phyloP scores from a whole-genome alignment of 2,797 vertebrate species.

The Platyrinchus mystaceus region DNA sequence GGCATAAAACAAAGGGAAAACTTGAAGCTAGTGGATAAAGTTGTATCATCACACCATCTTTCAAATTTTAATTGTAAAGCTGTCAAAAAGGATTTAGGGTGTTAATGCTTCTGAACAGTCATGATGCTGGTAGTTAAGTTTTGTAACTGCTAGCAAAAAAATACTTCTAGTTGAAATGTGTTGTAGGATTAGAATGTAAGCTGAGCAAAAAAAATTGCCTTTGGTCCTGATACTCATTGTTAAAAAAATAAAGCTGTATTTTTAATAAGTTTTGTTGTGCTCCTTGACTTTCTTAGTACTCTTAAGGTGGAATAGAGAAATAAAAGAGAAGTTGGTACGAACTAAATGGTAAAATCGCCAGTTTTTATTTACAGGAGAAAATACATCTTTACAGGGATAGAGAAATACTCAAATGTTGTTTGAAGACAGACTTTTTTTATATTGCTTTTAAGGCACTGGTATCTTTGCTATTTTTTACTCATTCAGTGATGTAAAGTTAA shows the following conservation, averaged over 20 bases:
- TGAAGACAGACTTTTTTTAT: background rate
- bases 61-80: background rate
- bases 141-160: background rate
- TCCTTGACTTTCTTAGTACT: background rate
- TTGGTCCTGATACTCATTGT: background rate
- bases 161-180: background rate
- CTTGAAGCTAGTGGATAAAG: background rate
- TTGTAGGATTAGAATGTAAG: background rate
- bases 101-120: background rate
- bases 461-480: background rate
- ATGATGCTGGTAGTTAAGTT: background rate
- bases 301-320: background rate
- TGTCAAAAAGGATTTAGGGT: background rate
- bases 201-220: background rate
- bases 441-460: background rate
- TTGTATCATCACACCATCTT: background rate
- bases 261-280: background rate
- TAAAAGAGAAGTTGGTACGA: background rate
- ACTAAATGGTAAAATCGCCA: background rate
- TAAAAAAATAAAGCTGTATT: background rate
- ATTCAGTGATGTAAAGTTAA: background rate
- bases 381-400: background rate
- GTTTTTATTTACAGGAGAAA: background rate
- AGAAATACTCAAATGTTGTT: background rate
- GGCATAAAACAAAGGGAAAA: background rate